Conservation (phyloP, 2,888 invertebrate genomes). For the Syrphus vitripennis region DNA sequence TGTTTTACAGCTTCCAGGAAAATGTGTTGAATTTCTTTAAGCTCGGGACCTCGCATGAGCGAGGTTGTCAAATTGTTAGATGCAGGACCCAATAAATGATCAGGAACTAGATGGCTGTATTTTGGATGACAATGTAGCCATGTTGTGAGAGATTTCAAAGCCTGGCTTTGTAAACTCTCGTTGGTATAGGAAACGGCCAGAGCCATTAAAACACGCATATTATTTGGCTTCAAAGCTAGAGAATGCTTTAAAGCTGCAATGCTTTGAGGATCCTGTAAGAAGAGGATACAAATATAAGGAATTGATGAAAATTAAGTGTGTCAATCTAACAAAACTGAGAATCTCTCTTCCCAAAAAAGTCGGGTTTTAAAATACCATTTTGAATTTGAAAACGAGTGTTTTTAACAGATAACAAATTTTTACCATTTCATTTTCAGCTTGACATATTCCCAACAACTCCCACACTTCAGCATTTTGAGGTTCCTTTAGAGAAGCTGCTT, state of each 20-base stretch:
- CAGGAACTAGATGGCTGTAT: slow-evolving; percentile 88
- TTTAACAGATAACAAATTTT: background rate
- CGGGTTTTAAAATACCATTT: too few species aligned
- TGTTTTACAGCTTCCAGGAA: slow-evolving; percentile 91
- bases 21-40: slow-evolving; percentile 87
- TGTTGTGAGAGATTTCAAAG: slow-evolving; percentile 89
- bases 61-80: slow-evolving; percentile 80
- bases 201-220: slow-evolving; percentile 92
- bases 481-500: slow-evolving; percentile 94
- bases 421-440: slow-evolving; percentile 97
- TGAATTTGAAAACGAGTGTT: background rate
- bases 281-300: background rate
- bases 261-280: slow-evolving; percentile 89
- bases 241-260: slow-evolving; percentile 96
- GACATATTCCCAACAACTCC: slow-evolving; percentile 93
- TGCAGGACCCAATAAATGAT: slow-evolving; percentile 80
- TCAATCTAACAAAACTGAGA: too few species aligned
- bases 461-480: slow-evolving; percentile 91
- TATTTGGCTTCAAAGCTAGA: slow-evolving; percentile 89
- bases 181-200: slow-evolving; percentile 97
- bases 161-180: slow-evolving; percentile 95
- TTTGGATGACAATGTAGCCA: slow-evolving; percentile 91
- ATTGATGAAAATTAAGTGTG: too few species aligned
- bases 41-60: slow-evolving; percentile 80
- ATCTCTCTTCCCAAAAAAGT: too few species aligned